phyloP scores from a whole-genome alignment of 2,888 invertebrate genomes.

The Cosmopolites sordidus region DNA sequence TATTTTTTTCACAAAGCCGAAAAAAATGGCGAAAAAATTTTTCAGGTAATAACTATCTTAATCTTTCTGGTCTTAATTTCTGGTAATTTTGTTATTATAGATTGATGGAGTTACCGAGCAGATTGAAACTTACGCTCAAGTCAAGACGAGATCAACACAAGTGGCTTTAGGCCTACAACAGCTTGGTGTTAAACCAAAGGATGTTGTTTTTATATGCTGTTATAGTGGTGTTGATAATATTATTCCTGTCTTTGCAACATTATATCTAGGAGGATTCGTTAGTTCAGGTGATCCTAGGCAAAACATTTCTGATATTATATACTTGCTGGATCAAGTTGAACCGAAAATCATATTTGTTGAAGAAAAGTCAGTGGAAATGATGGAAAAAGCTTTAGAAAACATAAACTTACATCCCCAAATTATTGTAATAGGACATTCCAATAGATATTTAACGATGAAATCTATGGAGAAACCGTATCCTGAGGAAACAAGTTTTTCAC shows the following conservation, averaged over 20 bases:
- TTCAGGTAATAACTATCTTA: slow-evolving; percentile 11
- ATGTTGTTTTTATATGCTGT: slow-evolving; percentile 14
- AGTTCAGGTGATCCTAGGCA: slow-evolving; percentile 18
- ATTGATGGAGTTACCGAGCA: slow-evolving; percentile 20
- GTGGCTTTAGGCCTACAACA: slow-evolving; percentile 10
- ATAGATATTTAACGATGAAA: slow-evolving; percentile 20
- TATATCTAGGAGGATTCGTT: slow-evolving; percentile 15
- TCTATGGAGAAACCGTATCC: slow-evolving; percentile 3
- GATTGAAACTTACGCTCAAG: slow-evolving; percentile 15
- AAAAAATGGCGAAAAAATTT: slow-evolving; percentile 1
- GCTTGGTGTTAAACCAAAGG: slow-evolving; percentile 3
- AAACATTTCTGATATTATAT: slow-evolving; percentile 9
- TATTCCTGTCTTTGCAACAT: slow-evolving; percentile 16
- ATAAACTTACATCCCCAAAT: slow-evolving; percentile 25
- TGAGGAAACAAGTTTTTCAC: slow-evolving; percentile 29
- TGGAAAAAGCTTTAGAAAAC: slow-evolving; percentile 27
- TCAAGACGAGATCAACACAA: slow-evolving; percentile 9
- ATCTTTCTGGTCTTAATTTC: slow-evolving; percentile 5
- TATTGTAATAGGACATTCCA: slow-evolving; percentile 32
- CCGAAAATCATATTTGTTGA: slow-evolving; percentile 19
- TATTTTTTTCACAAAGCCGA: not conserved
- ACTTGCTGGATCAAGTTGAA: slow-evolving; percentile 3
- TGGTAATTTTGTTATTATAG: slow-evolving; percentile 4
- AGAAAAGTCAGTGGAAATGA: slow-evolving; percentile 15
- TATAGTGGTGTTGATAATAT: slow-evolving; percentile 17